Conservation (phyloP, 2,888 invertebrate species). For the Drosophila villosipedis region DNA sequence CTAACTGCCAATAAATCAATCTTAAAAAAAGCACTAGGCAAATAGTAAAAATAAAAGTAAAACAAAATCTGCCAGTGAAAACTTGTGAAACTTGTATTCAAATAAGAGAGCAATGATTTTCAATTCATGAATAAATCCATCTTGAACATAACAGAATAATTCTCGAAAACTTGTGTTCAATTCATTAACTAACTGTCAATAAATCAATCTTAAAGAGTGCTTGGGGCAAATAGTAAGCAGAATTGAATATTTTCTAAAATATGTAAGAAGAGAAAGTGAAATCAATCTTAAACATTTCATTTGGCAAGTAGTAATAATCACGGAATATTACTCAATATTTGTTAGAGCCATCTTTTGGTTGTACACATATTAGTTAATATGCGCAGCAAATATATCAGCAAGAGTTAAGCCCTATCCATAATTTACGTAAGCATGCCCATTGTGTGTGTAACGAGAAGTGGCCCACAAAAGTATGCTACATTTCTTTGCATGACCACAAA, state of each 20-base stretch:
- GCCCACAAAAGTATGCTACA: slow-evolving; percentile 69
- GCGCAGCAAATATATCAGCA: neutral
- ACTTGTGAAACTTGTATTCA: neutral
- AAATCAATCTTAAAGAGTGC: neutral
- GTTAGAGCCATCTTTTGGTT: neutral
- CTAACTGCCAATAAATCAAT: neutral
- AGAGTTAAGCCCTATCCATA: slow-evolving; percentile 7
- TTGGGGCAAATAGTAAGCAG: neutral
- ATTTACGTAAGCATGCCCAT: slow-evolving; percentile 22
- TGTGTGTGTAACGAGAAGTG: slow-evolving; percentile 20
- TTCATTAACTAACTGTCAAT: neutral
- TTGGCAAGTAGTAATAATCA: neutral
- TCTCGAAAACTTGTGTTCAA: neutral
- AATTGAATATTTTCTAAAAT: neutral
- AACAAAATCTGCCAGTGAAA: neutral
- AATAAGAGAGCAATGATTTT: no score
- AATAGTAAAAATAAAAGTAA: neutral
- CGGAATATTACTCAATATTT: neutral
- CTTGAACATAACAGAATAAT: neutral
- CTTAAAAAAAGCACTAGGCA: neutral
- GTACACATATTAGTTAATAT: neutral
- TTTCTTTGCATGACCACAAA: slow-evolving; percentile 39
- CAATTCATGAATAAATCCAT: neutral
- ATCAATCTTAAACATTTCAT: neutral
- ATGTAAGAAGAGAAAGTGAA: neutral